A percentile compares a stretch with the other conserved stretches of the same genome.
These are phyloP conservation scores for Andrena cerasifolii DNA, from an alignment of 1,140 invertebrate genomes.

Conservation along the genomic window DNA sequence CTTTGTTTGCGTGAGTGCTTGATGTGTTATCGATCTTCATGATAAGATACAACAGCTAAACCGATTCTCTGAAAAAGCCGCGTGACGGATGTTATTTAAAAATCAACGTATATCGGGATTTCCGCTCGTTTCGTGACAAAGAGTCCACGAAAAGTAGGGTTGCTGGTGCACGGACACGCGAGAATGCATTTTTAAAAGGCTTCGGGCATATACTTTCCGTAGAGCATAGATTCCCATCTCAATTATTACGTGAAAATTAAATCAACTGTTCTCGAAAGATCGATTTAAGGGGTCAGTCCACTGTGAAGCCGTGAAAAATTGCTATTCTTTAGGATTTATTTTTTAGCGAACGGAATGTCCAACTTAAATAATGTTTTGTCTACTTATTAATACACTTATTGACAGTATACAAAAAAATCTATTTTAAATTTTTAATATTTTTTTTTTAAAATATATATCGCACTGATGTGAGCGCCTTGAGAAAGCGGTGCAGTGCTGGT, in stretches of 20 bases:
- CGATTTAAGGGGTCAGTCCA: too few relatives aligned
- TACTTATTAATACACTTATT: too few relatives aligned
- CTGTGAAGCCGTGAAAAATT: too few relatives aligned
- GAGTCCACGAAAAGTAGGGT: background rate
- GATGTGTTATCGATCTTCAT: conserved; percentile 7
- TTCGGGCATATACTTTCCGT: background rate
- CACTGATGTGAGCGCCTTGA: too few relatives aligned
- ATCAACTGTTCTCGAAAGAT: background rate
- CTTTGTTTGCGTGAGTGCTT: background rate
- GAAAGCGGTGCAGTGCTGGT: too few relatives aligned
- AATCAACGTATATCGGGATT: conserved; percentile 41
- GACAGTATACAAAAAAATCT: too few relatives aligned
- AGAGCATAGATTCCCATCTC: background rate
- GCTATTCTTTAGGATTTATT: too few relatives aligned
- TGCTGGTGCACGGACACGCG: conserved; percentile 40
- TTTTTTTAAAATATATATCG: too few relatives aligned
- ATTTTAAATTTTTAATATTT: too few relatives aligned
- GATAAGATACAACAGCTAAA: conserved; percentile 30
- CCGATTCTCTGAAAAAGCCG: conserved; percentile 11
- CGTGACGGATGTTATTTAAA: conserved; percentile 58
- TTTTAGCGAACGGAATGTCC: too few relatives aligned
- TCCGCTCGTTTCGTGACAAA: conserved; percentile 8
- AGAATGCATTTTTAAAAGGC: conserved; percentile 59
- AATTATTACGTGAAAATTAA: background rate
- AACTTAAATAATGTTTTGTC: too few relatives aligned